Evolutionary conservation across 2,797 vertebrate species (phyloP).

Genomic region (Crenuchus spilurus): DNA sequence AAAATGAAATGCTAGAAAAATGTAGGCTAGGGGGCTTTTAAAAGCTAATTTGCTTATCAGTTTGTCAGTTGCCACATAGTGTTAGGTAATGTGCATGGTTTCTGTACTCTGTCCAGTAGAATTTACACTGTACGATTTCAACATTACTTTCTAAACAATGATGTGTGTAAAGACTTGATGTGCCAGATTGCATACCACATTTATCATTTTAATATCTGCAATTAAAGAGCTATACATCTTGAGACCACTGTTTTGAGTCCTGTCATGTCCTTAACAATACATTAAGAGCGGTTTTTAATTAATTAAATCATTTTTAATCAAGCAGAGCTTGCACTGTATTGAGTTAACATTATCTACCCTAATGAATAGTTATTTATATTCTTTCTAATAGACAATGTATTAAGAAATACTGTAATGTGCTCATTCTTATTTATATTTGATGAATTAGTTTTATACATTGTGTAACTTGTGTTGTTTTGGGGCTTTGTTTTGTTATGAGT

Average conservation of each 20-base stretch:
- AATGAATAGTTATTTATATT: too few relatives aligned
- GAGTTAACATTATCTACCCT: too few relatives aligned
- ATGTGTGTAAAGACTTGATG: slow-evolving; percentile 14
- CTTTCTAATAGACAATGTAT: too few relatives aligned
- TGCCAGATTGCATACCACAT: background rate
- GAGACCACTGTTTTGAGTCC: background rate
- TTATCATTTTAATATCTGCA: slow-evolving; percentile 5
- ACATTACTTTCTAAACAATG: slow-evolving; percentile 14
- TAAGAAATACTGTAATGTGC: too few relatives aligned
- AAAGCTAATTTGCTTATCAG: slow-evolving; percentile 7
- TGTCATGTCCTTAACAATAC: background rate
- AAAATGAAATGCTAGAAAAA: too few relatives aligned
- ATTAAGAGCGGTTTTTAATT: background rate
- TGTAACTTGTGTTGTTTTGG: too few relatives aligned
- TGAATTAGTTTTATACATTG: too few relatives aligned
- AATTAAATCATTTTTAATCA: background rate
- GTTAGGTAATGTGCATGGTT: slow-evolving; percentile 4
- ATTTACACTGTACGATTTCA: slow-evolving; percentile 11
- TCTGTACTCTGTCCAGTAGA: background rate
- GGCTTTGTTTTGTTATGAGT: too few relatives aligned
- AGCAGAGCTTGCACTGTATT: background rate
- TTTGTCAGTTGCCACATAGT: background rate
- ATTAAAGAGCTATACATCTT: background rate
- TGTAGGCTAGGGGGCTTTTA: too few relatives aligned
- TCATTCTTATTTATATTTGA: too few relatives aligned